Percentiles rank a stretch among this genome's conserved stretches.
phyloP scores from a whole-genome alignment of 2,113 vertebrate genomes.

The Origma solitaria region DNA sequence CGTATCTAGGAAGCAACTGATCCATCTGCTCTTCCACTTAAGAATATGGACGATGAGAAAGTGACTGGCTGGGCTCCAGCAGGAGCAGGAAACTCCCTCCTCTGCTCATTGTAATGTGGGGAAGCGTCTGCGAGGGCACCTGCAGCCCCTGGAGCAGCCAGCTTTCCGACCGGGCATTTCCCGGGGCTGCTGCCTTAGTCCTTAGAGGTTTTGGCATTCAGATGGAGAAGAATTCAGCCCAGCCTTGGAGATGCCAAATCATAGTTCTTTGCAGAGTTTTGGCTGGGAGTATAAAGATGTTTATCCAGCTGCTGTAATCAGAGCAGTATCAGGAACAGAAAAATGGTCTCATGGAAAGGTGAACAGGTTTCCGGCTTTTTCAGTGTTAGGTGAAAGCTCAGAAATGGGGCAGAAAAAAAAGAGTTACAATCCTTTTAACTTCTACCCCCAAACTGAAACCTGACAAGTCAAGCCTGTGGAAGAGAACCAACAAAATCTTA shows the following conservation, averaged over 20 bases:
- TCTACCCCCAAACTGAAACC: background rate
- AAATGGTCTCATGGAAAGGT: background rate
- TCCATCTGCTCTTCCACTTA: conserved; percentile 60
- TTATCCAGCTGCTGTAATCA: conserved; percentile 3
- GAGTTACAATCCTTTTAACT: background rate
- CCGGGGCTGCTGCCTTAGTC: background rate
- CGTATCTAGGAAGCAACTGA: conserved; percentile 51
- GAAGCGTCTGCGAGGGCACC: conserved; percentile 39
- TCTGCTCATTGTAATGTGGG: background rate
- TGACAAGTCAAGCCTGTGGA: background rate
- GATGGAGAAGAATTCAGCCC: background rate
- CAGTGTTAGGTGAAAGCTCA: background rate
- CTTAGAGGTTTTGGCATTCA: background rate
- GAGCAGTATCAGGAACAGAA: background rate
- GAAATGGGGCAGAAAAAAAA: background rate
- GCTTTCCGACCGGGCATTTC: background rate
- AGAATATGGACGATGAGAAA: conserved; percentile 37
- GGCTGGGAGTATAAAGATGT: background rate
- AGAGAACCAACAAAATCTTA: background rate
- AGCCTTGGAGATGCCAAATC: background rate
- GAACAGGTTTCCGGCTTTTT: background rate
- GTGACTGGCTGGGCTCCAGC: conserved; percentile 23
- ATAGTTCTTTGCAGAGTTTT: background rate
- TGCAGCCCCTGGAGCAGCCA: background rate
- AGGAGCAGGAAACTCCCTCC: conserved; percentile 35